Evolutionary conservation across 2,888 invertebrate genomes (phyloP), one percentile per base, ranked within the genome.

Genomic region (Callinectes sapidus): DNA sequence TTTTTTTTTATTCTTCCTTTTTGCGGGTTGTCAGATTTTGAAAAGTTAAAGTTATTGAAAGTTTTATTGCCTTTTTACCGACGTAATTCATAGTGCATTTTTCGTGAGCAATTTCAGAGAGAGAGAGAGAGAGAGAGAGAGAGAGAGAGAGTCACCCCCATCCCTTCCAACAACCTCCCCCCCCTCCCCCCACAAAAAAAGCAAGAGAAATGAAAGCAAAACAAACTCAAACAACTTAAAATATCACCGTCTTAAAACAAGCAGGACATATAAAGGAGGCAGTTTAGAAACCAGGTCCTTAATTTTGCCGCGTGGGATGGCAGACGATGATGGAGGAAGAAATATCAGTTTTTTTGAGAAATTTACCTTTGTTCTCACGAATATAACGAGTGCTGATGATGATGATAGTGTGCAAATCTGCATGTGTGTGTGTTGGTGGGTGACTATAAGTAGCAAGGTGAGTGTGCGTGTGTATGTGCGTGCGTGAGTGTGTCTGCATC

Each of bases 91-190:
- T 28, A 1, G 28, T 71, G 28, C 71, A 71, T 71, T 71, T n/a
- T 28, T 28, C 28, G 61, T 61, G 61, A 61, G 61, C 61, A 61
- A 61, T 71, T 71, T 71, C 28, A 81, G 35, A 81, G 81, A 81
- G 81, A 71, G 71, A 71, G 71, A 71, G 71, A 71, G 71, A 71
- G 71, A 71, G 71, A 71, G 71, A 71, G n/a, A n/a, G 28, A 71
- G 71, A 71, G 71, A 71, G 71, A 71, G 71, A 71, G 71, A 71
- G 71, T 8, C 28, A 61, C 18, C 16, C 61, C 2, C 16, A 61
- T 23, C 16, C 18, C n/a, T n/a, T n/a, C n/a, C n/a, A n/a, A n/a
- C n/a, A n/a, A 61, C 18, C 16, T 3, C 6, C 5, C 48, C 1
- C 71, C n/a, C n/a, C n/a, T n/a, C n/a, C n/a, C n/a, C n/a, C n/a